Percentiles rank a stretch among this genome's conserved stretches.
Conservation (phyloP, 2,113 vertebrate species). For the Notothenia coriiceps region DNA sequence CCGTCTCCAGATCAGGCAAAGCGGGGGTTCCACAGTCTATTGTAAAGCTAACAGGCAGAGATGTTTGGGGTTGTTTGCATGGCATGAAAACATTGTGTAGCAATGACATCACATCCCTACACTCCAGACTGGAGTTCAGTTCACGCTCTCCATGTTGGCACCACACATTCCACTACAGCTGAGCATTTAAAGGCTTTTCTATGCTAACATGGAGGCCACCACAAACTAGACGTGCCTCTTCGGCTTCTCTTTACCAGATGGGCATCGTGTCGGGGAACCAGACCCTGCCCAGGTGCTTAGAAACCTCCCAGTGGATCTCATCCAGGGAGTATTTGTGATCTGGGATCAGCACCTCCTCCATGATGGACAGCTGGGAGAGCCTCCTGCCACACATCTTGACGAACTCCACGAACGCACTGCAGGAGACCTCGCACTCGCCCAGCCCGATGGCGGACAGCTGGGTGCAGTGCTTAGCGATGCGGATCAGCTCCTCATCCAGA, state of each 20-base stretch:
- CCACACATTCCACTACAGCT: constrained; percentile 27
- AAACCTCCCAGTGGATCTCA: constrained; percentile 99
- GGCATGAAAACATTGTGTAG: constrained; percentile 17
- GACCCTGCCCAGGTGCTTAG: constrained; percentile 95
- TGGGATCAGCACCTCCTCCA: constrained; percentile 98
- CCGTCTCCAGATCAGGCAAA: background rate
- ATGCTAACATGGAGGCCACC: constrained; percentile 37
- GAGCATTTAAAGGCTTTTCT: constrained; percentile 29
- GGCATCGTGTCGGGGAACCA: constrained; percentile 99
- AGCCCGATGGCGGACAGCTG: constrained; percentile 95
- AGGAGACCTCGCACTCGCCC: constrained; percentile 97
- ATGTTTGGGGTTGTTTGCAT: constrained; percentile 18
- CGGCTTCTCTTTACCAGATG: constrained; percentile 88
- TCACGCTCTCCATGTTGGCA: constrained; percentile 24
- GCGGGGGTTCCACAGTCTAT: constrained; percentile 18
- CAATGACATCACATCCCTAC: constrained; percentile 9
- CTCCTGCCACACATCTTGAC: constrained; percentile 97
- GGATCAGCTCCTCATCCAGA: constrained; percentile 96
- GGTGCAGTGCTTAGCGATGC: constrained; percentile 95
- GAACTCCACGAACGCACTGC: constrained; percentile 97
- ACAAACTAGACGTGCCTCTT: background rate
- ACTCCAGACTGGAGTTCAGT: constrained; percentile 24
- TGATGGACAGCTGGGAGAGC: constrained; percentile 96
- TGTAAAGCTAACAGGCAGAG: constrained; percentile 12
- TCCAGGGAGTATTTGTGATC: constrained; percentile 96